phyloP scores from a whole-genome alignment of 2,113 vertebrate species.

The Cepphus grylle region DNA sequence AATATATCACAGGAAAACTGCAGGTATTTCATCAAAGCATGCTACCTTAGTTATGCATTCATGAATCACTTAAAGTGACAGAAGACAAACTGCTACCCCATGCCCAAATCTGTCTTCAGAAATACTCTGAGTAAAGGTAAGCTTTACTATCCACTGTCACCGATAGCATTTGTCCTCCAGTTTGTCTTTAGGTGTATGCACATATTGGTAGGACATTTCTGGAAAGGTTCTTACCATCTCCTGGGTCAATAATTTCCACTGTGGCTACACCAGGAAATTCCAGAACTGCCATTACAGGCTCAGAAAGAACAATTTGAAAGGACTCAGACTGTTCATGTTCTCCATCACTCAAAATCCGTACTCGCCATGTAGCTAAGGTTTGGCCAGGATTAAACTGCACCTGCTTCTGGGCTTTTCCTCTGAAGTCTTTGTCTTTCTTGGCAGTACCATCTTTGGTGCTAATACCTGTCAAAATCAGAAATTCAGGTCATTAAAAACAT shows the following conservation, averaged over 20 bases:
- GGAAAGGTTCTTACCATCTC: conserved; percentile 79
- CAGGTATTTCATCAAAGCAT: neutral
- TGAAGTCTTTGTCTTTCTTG: conserved; percentile 87
- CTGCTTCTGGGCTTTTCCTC: conserved; percentile 88
- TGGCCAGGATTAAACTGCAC: conserved; percentile 96
- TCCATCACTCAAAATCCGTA: conserved; percentile 82
- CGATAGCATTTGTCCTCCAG: neutral
- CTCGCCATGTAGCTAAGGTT: conserved; percentile 82
- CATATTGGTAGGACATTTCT: neutral
- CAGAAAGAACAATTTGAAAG: conserved; percentile 88
- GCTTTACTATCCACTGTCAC: neutral
- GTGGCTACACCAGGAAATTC: conserved; percentile 82
- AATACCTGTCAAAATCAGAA: conserved; percentile 79
- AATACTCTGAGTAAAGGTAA: neutral
- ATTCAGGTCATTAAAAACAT: neutral
- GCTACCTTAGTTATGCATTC: neutral
- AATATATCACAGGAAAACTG: neutral
- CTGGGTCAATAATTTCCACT: conserved; percentile 90
- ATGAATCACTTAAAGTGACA: neutral
- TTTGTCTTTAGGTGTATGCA: neutral
- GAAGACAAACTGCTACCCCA: neutral
- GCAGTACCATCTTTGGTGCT: conserved; percentile 86
- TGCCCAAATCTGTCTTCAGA: neutral
- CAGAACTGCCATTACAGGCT: conserved; percentile 88
- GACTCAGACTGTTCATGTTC: conserved; percentile 86